Conservation (phyloP, 2,797 vertebrate species). For the Molothrus aeneus region DNA sequence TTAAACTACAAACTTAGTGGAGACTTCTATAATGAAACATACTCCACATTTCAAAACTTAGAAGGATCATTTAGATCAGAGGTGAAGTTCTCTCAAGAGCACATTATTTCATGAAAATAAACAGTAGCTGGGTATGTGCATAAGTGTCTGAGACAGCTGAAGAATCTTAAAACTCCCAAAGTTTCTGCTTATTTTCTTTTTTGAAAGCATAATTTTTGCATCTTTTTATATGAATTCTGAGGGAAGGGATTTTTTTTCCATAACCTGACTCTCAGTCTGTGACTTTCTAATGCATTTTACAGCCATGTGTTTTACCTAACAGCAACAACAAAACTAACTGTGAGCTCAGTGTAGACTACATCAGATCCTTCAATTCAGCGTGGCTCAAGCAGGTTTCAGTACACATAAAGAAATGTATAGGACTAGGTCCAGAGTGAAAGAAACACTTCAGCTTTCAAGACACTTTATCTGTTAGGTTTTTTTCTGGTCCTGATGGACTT, state of each 20-base stretch:
- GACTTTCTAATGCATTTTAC: not conserved
- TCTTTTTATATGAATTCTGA: not conserved
- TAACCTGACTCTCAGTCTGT: not conserved
- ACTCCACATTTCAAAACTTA: not conserved
- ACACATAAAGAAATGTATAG: not conserved
- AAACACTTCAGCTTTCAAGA: not conserved
- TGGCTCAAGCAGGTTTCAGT: not conserved
- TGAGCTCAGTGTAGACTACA: not conserved
- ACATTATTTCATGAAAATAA: not conserved
- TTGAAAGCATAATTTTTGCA: not conserved
- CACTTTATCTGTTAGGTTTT: not conserved
- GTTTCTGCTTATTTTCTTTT: not conserved
- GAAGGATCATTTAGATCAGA: not conserved
- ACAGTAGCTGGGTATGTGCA: not conserved
- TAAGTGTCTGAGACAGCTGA: not conserved
- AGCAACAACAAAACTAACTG: not conserved
- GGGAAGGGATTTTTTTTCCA: not conserved
- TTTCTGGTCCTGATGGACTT: not conserved
- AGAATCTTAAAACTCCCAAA: not conserved
- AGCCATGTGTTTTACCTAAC: not conserved
- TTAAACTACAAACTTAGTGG: not conserved
- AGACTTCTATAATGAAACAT: not conserved
- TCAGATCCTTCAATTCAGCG: not conserved
- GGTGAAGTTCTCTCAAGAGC: not conserved
- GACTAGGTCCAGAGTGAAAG: not conserved